Evolutionary conservation across 2,888 invertebrate genomes (phyloP).

Genomic region (Spilarctia lutea): DNA sequence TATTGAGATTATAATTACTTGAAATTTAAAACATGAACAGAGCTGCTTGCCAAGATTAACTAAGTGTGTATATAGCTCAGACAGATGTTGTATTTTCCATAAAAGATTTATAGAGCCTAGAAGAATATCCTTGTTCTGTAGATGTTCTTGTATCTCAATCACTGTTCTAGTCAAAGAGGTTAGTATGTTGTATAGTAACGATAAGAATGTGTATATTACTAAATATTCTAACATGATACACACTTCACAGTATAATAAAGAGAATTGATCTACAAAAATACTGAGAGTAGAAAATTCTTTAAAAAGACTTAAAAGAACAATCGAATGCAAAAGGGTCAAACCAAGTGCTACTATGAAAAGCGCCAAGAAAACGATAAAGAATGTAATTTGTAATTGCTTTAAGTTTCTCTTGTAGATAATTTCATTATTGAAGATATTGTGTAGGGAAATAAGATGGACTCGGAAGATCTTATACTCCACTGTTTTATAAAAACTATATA

Average conservation of each 20-base stretch:
- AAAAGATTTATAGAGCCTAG: not conserved
- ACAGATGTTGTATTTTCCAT: not conserved
- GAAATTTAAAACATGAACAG: not conserved
- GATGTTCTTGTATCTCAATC: not conserved
- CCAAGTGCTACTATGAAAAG: not conserved
- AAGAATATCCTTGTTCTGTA: not conserved
- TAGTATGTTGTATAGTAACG: not conserved
- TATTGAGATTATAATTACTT: not conserved
- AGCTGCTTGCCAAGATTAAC: not conserved
- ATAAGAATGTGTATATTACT: not conserved
- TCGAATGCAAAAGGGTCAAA: not conserved
- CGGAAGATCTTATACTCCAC: not conserved
- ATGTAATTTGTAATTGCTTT: not conserved
- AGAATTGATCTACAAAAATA: not conserved
- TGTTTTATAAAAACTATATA: not conserved
- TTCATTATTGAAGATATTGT: not conserved
- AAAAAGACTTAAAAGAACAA: too few relatives aligned
- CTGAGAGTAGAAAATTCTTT: not conserved
- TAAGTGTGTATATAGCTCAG: not conserved
- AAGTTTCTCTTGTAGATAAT: not conserved
- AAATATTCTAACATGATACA: conserved; percentile 1
- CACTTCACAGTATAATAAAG: not conserved
- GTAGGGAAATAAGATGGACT: not conserved
- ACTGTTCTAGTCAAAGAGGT: not conserved
- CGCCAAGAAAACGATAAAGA: not conserved